Evolutionary conservation across 2,888 invertebrate species (phyloP), one percentile per base, ranked within the genome.

Genomic region (Spilarctia lutea): DNA sequence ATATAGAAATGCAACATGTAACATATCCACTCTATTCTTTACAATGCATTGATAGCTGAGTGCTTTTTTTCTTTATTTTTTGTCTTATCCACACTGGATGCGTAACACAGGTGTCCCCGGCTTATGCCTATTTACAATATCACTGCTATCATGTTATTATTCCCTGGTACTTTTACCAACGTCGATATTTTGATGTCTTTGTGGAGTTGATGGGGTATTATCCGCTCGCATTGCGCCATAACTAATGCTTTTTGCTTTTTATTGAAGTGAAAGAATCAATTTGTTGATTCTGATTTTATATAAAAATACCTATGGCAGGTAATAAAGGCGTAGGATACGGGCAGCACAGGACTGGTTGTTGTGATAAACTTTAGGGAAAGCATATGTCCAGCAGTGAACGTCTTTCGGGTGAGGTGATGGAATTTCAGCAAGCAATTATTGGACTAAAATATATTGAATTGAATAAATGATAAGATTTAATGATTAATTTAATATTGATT

Each of bases 71-170:
- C 78, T 76, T 27, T 48, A 80, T 86, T 39, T 91, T 91, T 91
- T 89, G 79, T 88, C 90, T 86, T 86, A 86, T 89, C 86, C 87
- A 86, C 86, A 82, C 79, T 90, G 89, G 89, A 88, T 89, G 95
- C 94, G 95, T 95, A 95, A 94, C 93, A 94, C 95, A 95, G 95
- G 95, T 95, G 95, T 93, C 89, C 89, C 87, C 86, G 87, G 86
- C 87, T 89, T 86, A 88, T 89, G 88, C 86, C 87, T 90, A 90
- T 89, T 88, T 87, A 90, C 88, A 87, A 88, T 88, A 88, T 90
- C 82, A 85, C 76, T 71, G 76, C 78, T 76, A 80, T 78, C 73
- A 68, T 81, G 73, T 82, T 81, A 79, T 85, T 82, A 80, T 76
- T 84, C 81, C 73, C 76, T 83, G 73, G 71, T 77, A 71, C 67